A percentile compares a stretch with the other conserved stretches of the same genome.
phyloP scores from a whole-genome alignment of 1,140 invertebrate species.

The Vanessa tameamea region DNA sequence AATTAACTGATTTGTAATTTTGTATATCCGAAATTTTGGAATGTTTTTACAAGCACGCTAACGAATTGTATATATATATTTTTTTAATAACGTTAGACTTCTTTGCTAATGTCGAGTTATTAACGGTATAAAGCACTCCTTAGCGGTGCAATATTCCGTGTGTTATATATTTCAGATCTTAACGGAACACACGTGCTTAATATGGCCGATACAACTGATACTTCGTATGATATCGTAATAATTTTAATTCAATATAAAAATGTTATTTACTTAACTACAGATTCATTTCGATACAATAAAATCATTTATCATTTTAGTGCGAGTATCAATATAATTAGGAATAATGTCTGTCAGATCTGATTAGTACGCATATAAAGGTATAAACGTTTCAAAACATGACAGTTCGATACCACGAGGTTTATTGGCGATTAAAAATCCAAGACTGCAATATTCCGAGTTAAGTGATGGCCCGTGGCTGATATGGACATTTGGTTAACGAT shows the following conservation, averaged over 20 bases:
- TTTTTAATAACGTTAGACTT: too few species aligned
- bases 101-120: too few species aligned
- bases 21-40: too few species aligned
- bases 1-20: too few species aligned
- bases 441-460: slow-evolving; percentile 7
- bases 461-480: slow-evolving; percentile 13
- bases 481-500: slow-evolving; percentile 9
- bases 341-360: slow-evolving; percentile 35
- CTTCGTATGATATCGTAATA: too few species aligned
- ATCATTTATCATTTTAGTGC: slow-evolving; percentile 6
- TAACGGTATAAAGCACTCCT: too few species aligned
- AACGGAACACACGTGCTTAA: too few species aligned
- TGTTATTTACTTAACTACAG: background rate
- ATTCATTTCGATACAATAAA: background rate
- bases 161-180: too few species aligned
- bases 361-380: slow-evolving; percentile 21
- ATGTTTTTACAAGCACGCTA: too few species aligned
- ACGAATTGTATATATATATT: too few species aligned
- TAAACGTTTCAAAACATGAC: slow-evolving; percentile 28
- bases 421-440: slow-evolving; percentile 29
- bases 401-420: slow-evolving; percentile 25
- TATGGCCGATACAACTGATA: too few species aligned
- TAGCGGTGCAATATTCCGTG: too few species aligned
- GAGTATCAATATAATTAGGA: slow-evolving; percentile 22
- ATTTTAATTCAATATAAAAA: background rate